A percentile compares a stretch with the other conserved stretches of the same genome.
These are phyloP conservation scores for Vulpes vulpes DNA, from an alignment of 2,113 vertebrate species.

Conservation along the genomic window DNA sequence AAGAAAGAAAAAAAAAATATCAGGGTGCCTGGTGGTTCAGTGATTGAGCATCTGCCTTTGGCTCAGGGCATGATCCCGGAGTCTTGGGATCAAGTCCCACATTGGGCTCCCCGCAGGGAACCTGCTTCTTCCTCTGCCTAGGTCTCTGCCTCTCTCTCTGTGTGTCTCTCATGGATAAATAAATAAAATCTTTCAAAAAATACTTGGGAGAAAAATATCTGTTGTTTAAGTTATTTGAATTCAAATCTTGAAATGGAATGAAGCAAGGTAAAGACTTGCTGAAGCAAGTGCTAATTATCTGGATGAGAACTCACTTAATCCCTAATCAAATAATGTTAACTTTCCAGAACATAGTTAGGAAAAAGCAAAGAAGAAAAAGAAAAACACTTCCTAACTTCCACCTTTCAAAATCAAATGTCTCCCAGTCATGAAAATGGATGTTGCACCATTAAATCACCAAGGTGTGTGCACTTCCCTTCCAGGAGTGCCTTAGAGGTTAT, in stretches of 20 bases:
- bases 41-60: too few relatives aligned
- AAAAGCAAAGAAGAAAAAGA: neutral
- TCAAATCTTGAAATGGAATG: neutral
- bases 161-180: neutral
- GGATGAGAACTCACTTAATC: neutral
- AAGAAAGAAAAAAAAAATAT: too few relatives aligned
- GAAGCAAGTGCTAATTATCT: neutral
- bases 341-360: neutral
- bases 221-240: constrained; percentile 18
- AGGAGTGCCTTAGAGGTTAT: neutral
- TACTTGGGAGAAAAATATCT: neutral
- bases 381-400: neutral
- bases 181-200: neutral
- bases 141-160: too few relatives aligned
- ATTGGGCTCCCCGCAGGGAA: too few relatives aligned
- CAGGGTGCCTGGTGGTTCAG: too few relatives aligned
- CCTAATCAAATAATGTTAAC: neutral
- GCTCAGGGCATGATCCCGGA: too few relatives aligned
- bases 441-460: neutral
- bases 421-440: neutral
- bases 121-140: too few relatives aligned
- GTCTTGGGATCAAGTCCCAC: too few relatives aligned
- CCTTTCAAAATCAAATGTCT: constrained; percentile 26
- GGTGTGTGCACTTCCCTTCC: neutral
- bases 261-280: neutral